Conservation (phyloP, 1,140 invertebrate species). For the Luehdorfia chinensis region DNA sequence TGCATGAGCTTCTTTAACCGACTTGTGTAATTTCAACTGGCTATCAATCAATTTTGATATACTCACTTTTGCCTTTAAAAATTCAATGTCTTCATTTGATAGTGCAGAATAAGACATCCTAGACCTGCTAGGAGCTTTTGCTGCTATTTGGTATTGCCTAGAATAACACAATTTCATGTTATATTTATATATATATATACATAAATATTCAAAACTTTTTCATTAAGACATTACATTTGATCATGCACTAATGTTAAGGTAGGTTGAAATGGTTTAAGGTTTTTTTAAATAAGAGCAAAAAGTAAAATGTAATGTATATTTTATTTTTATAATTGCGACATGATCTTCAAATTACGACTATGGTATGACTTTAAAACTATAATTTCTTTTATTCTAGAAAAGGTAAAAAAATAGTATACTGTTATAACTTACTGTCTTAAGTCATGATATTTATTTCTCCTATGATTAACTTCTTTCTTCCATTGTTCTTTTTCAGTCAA, state of each 20-base stretch:
- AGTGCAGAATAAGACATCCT: conserved; percentile 53
- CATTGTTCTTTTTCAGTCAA: conserved; percentile 57
- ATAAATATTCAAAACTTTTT: too few relatives aligned
- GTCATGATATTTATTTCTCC: conserved; percentile 58
- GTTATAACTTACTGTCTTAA: conserved; percentile 48
- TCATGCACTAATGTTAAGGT: not conserved
- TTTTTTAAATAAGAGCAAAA: too few relatives aligned
- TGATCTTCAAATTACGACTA: too few relatives aligned
- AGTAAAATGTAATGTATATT: too few relatives aligned
- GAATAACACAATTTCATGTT: too few relatives aligned
- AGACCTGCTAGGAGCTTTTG: conserved; percentile 41
- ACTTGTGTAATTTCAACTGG: conserved; percentile 50
- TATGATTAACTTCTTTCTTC: conserved; percentile 60
- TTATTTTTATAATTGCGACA: too few relatives aligned
- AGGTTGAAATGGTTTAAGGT: too few relatives aligned
- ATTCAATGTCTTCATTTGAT: conserved; percentile 63
- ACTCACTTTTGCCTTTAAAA: conserved; percentile 58
- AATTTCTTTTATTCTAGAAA: too few relatives aligned
- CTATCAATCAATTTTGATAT: conserved; percentile 51
- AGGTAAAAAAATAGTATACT: too few relatives aligned
- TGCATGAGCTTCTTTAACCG: conserved; percentile 42
- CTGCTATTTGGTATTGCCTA: conserved; percentile 56
- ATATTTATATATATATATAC: too few relatives aligned
- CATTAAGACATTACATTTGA: too few relatives aligned
- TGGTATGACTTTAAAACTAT: too few relatives aligned